Evolutionary conservation across 30 jellyfish, hydroid and myxozoan species (phyloP), one percentile per base, ranked within the genome.

Genomic region (Phacellophora camtschatica): DNA sequence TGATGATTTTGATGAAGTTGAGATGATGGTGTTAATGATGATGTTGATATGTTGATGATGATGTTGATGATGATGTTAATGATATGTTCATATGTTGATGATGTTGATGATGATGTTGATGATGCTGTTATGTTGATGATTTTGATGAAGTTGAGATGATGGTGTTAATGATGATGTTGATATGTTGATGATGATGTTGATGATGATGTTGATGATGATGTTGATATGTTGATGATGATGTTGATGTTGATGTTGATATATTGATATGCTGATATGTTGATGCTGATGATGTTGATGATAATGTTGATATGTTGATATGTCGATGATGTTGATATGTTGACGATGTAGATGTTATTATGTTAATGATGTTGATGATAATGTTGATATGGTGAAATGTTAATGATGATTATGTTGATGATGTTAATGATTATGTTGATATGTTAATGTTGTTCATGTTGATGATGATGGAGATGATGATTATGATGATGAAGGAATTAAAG

Each of bases 291-390:
- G 51, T n/a, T n/a, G n/a, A n/a, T n/a, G n/a, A n/a, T n/a, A n/a
- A n/a, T n/a, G n/a, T n/a, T n/a, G n/a, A n/a, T n/a, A 22, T 59
- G 48, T 19, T 22, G 46, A 22, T 59, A 59, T 59, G 74, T 11
- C 28, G 74, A 59, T 22, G 48, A 59, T 59, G 74, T 9, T 59
- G 74, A n/a, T n/a, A n/a, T n/a, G n/a, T n/a, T n/a, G n/a, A n/a
- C n/a, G n/a, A n/a, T n/a, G n/a, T n/a, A n/a, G n/a, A n/a, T n/a
- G n/a, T n/a, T n/a, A n/a, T n/a, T n/a, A n/a, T n/a, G n/a, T n/a
- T n/a, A n/a, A n/a, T n/a, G n/a, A n/a, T n/a, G n/a, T n/a, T n/a
- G n/a, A n/a, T n/a, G n/a, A n/a, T n/a, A n/a, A n/a, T n/a, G n/a
- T n/a, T n/a, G n/a, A n/a, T n/a, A n/a, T n/a, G n/a, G n/a, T n/a